Evolutionary conservation across 1,140 invertebrate genomes (phyloP).

Genomic region (Drosophila bocki): DNA sequence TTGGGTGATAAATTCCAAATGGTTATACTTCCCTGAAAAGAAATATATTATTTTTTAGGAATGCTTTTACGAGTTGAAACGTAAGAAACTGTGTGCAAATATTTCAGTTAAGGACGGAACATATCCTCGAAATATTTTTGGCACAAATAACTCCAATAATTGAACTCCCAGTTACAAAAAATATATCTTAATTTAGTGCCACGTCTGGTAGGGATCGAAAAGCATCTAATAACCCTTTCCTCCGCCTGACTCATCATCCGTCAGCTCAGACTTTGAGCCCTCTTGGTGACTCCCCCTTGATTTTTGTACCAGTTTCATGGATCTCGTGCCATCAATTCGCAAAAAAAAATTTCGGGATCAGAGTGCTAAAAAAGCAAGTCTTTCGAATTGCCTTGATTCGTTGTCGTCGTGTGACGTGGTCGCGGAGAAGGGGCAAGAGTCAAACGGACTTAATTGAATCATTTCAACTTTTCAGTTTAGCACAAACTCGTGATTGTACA

Average conservation of each 20-base stretch:
- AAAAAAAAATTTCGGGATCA: constrained; percentile 20
- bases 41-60: neutral
- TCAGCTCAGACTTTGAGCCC: constrained; percentile 19
- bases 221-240: constrained; percentile 8
- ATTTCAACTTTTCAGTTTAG: constrained; percentile 25
- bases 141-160: rapidly evolving
- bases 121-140: neutral
- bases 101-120: neutral
- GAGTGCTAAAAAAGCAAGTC: constrained; percentile 34
- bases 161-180: neutral
- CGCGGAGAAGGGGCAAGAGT: constrained; percentile 9
- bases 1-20: neutral
- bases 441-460: constrained; percentile 41
- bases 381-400: constrained; percentile 13
- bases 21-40: too few relatives aligned
- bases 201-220: neutral
- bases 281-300: neutral
- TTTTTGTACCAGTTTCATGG: constrained; percentile 23
- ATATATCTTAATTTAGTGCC: neutral
- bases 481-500: constrained; percentile 23
- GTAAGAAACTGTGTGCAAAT: neutral
- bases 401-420: constrained; percentile 10
- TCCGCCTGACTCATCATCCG: constrained; percentile 19
- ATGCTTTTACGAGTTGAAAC: neutral
- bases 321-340: constrained; percentile 33